phyloP scores from a whole-genome alignment of 92 coral and sea anemone species.

The Pocillopora grandis region DNA sequence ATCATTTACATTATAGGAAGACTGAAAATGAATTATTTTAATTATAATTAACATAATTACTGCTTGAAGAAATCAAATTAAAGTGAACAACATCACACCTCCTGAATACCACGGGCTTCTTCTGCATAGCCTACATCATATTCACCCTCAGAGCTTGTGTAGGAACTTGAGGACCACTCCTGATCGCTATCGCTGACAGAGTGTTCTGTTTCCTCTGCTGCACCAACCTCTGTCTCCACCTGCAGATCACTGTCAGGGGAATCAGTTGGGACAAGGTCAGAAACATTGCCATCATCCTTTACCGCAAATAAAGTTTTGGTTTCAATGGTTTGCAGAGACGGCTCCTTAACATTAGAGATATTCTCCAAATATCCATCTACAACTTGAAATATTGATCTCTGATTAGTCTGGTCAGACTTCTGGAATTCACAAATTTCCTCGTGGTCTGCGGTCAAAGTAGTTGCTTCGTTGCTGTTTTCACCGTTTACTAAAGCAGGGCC shows the following conservation, averaged over 20 bases:
- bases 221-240: conserved; percentile 12
- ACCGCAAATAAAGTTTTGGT: background rate
- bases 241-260: background rate
- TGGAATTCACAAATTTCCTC: conserved; percentile 5
- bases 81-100: background rate
- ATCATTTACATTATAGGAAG: too few relatives aligned
- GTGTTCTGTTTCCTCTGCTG: background rate
- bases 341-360: background rate
- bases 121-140: conserved; percentile 59
- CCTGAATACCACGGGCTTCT: conserved; percentile 36
- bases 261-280: background rate
- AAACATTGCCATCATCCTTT: background rate
- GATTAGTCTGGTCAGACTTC: background rate
- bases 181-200: conserved; percentile 30
- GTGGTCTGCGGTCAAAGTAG: background rate
- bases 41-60: too few relatives aligned
- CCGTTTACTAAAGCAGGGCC: background rate
- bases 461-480: conserved; percentile 8
- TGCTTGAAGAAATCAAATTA: too few relatives aligned
- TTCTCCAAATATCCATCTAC: background rate
- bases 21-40: too few relatives aligned
- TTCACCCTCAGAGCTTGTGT: conserved; percentile 76
- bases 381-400: background rate
- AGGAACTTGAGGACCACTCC: conserved; percentile 40
- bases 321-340: background rate